These are phyloP conservation scores for Andricus quercusramuli DNA, from an alignment of 2,888 invertebrate genomes.

Conservation along the genomic window DNA sequence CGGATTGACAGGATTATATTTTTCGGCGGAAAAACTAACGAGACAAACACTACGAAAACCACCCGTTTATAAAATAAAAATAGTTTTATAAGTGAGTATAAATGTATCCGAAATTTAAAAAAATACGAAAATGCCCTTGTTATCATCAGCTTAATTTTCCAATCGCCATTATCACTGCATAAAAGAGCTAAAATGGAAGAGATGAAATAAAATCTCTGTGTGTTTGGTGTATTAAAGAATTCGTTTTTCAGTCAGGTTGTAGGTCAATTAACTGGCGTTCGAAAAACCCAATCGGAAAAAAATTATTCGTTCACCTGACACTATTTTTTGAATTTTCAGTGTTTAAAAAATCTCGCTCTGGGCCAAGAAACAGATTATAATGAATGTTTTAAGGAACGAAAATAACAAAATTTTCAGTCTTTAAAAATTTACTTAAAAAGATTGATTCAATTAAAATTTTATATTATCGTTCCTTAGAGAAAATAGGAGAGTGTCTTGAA, in stretches of 20 bases:
- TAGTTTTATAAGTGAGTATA: constrained; percentile 16
- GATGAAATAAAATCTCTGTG: background rate
- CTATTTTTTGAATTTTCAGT: background rate
- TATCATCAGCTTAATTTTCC: background rate
- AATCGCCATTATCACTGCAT: background rate
- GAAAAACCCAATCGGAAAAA: constrained; percentile 14
- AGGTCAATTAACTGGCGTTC: constrained; percentile 38
- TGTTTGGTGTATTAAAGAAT: background rate
- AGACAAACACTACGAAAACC: background rate
- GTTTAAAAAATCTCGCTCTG: background rate
- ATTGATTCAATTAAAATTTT: background rate
- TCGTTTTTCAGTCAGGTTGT: constrained; percentile 20
- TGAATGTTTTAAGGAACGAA: background rate
- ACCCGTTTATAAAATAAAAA: constrained; percentile 8
- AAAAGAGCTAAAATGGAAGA: background rate
- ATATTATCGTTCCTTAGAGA: background rate
- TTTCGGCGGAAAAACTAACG: background rate
- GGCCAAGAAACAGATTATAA: background rate
- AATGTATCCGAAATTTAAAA: constrained; percentile 8
- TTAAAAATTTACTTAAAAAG: too few species aligned
- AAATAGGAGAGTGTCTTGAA: background rate
- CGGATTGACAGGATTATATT: background rate
- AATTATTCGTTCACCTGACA: constrained; percentile 14
- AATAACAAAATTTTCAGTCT: background rate
- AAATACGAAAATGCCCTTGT: background rate